phyloP scores from a whole-genome alignment of 2,888 invertebrate genomes.

The Amphimallon solstitiale region DNA sequence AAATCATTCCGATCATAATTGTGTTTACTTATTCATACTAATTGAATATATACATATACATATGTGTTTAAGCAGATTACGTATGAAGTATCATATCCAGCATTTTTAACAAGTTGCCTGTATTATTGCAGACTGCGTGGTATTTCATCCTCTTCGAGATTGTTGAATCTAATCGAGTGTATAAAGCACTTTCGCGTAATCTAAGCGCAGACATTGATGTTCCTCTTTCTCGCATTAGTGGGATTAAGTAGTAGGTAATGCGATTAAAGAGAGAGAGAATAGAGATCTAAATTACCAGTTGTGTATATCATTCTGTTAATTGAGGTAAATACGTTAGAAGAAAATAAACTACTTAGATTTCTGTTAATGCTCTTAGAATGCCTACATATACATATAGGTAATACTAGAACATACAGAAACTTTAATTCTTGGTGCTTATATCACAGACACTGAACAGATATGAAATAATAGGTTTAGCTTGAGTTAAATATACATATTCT shows the following conservation, averaged over 20 bases:
- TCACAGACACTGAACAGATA: no score
- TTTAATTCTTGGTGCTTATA: no score
- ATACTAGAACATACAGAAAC: no score
- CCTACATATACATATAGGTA: no score
- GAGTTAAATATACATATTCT: no score
- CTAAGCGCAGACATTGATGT: not conserved
- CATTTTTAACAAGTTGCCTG: not conserved
- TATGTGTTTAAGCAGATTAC: not conserved
- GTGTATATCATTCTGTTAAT: slow-evolving; percentile 16
- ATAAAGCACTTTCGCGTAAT: slow-evolving; percentile 9
- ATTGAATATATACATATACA: not conserved
- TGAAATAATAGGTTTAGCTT: no score
- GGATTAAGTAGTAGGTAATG: slow-evolving; percentile 24
- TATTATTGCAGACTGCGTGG: no score
- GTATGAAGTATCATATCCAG: not conserved
- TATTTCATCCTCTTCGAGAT: no score
- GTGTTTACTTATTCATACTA: no score
- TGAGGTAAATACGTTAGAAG: slow-evolving; percentile 10
- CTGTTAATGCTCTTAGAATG: not conserved
- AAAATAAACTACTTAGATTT: slow-evolving; percentile 1
- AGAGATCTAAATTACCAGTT: slow-evolving; percentile 22
- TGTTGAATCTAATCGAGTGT: not conserved
- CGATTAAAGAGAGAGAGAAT: slow-evolving; percentile 5
- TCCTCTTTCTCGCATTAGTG: slow-evolving; percentile 22
- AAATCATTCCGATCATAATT: no score